Percentiles rank a stretch among this genome's conserved stretches.
These are phyloP conservation scores for Calephelis virginiensis DNA, from an alignment of 1,140 invertebrate genomes.

Conservation along the genomic window DNA sequence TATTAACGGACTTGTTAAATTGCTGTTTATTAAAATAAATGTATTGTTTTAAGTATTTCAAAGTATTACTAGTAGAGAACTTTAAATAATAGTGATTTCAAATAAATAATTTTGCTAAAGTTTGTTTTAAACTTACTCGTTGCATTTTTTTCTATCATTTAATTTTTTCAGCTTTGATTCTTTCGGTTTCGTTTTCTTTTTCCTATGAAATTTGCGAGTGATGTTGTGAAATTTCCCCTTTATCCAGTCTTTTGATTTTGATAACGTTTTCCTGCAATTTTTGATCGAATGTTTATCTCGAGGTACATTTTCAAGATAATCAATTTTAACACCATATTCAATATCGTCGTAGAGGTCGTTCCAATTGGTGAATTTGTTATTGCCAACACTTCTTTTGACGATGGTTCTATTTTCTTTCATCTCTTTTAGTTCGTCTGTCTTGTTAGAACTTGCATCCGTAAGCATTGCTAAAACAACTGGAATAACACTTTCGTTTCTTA, in stretches of 20 bases:
- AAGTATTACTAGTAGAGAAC: too few species aligned
- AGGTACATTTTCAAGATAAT: conserved; percentile 42
- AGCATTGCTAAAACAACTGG: conserved; percentile 19
- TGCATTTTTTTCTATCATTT: background rate
- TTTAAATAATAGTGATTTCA: too few species aligned
- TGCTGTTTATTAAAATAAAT: too few species aligned
- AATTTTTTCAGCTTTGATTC: background rate
- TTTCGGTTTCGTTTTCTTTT: conserved; percentile 14
- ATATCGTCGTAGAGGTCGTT: conserved; percentile 64
- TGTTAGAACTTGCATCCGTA: conserved; percentile 18
- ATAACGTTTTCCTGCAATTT: conserved; percentile 37
- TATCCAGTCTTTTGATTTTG: conserved; percentile 42
- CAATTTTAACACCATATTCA: conserved; percentile 55
- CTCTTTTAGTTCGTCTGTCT: background rate
- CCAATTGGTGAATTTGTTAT: conserved; percentile 51
- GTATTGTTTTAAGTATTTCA: too few species aligned
- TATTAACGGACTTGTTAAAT: too few species aligned
- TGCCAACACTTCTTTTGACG: conserved; percentile 45
- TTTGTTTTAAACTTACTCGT: background rate
- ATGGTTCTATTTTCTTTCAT: conserved; percentile 36
- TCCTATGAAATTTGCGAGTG: conserved; percentile 18
- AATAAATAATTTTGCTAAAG: too few species aligned
- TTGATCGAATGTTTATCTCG: conserved; percentile 42
- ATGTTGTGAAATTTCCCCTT: conserved; percentile 29
- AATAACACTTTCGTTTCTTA: background rate